Conservation (phyloP, 2,113 vertebrate species). For the Rana temporaria region DNA sequence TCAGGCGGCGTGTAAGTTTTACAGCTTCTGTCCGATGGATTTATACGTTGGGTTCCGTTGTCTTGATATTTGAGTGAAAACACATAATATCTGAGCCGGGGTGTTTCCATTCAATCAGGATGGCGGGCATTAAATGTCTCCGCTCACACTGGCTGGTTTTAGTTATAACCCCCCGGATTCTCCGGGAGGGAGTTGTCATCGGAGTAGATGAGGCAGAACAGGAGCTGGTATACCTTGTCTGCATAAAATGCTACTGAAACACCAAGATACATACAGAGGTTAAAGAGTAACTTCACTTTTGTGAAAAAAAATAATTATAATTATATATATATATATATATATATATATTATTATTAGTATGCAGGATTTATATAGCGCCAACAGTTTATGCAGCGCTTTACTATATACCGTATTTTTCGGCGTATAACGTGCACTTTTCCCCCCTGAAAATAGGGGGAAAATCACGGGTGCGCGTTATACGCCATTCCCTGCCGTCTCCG, state of each 20-base stretch:
- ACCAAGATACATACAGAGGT: too few species aligned
- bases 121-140: conserved; percentile 42
- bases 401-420: too few species aligned
- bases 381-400: too few species aligned
- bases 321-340: too few species aligned
- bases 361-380: too few species aligned
- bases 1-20: conserved; percentile 72
- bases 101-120: conserved; percentile 58
- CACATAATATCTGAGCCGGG: conserved; percentile 56
- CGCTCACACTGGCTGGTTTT: conserved; percentile 1
- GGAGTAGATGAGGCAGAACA: background rate
- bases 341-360: too few species aligned
- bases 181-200: conserved; percentile 3
- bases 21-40: conserved; percentile 70
- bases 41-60: conserved; percentile 63
- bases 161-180: conserved; percentile 13
- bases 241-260: background rate
- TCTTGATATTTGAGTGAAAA: conserved; percentile 64
- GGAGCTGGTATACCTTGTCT: background rate
- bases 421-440: too few species aligned
- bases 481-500: too few species aligned
- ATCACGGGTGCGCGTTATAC: too few species aligned
- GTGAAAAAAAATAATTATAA: too few species aligned
- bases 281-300: too few species aligned
- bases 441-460: too few species aligned